These are phyloP conservation scores for Malurus elegans DNA, from an alignment of 2,113 vertebrate genomes.

Conservation along the genomic window DNA sequence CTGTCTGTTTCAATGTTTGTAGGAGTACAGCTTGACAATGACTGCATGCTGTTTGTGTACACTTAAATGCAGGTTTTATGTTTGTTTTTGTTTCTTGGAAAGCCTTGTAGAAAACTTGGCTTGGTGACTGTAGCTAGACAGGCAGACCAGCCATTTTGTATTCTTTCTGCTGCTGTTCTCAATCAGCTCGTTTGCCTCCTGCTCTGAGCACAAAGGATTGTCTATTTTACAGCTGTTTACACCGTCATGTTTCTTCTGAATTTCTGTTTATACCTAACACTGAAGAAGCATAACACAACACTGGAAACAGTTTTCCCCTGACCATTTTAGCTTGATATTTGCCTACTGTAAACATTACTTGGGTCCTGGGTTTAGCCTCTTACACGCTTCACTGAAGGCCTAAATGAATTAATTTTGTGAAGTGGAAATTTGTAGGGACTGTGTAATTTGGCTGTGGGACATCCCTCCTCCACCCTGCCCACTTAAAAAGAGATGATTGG, in stretches of 20 bases:
- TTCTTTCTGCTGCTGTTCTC: neutral
- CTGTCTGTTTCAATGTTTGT: neutral
- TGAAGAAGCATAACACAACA: neutral
- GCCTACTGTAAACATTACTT: neutral
- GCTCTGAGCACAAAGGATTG: neutral
- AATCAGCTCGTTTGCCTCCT: neutral
- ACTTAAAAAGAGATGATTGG: neutral
- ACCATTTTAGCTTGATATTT: neutral
- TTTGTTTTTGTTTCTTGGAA: constrained; percentile 7
- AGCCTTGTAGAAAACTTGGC: neutral
- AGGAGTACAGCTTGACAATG: neutral
- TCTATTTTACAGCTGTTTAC: neutral
- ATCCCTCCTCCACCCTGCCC: neutral
- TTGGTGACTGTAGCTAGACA: neutral
- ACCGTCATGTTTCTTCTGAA: neutral
- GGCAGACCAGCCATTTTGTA: neutral
- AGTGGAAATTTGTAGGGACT: neutral
- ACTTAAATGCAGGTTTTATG: neutral
- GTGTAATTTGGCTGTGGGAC: neutral
- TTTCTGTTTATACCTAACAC: neutral
- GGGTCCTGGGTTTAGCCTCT: neutral
- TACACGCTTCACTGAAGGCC: neutral
- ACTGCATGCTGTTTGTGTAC: neutral
- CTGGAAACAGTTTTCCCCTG: neutral
- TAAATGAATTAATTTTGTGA: neutral